phyloP scores from a whole-genome alignment of 2,113 vertebrate genomes.

The Hymenochirus boettgeri region DNA sequence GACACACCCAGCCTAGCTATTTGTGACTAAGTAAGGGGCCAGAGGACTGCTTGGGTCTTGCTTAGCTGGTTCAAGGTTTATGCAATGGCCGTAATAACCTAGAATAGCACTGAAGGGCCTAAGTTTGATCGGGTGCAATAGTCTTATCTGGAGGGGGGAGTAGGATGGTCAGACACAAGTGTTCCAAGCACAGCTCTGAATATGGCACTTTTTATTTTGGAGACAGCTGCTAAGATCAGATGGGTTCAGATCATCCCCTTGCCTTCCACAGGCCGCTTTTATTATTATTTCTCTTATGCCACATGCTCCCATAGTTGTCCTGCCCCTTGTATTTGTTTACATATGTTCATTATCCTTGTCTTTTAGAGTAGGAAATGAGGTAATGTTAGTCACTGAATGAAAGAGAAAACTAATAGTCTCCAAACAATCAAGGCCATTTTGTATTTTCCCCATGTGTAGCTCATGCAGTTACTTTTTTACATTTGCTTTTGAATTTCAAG shows the following conservation, averaged over 20 bases:
- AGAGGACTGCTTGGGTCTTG: slow-evolving; percentile 30
- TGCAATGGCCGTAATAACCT: slow-evolving; percentile 24
- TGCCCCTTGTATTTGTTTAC: slow-evolving; percentile 33
- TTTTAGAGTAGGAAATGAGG: no score
- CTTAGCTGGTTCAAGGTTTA: slow-evolving; percentile 35
- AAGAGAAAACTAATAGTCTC: no score
- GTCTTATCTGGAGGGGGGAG: slow-evolving; percentile 12
- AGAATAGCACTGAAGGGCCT: slow-evolving; percentile 27
- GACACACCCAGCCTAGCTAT: background rate
- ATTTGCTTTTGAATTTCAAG: background rate
- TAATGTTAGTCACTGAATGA: no score
- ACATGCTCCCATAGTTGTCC: slow-evolving; percentile 8
- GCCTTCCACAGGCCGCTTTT: slow-evolving; percentile 15
- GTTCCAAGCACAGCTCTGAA: slow-evolving; percentile 8
- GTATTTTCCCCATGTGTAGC: no score
- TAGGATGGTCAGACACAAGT: slow-evolving; percentile 12
- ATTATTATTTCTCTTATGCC: no score
- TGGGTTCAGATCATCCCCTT: slow-evolving; percentile 7
- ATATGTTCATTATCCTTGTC: slow-evolving; percentile 8
- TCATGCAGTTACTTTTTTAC: no score
- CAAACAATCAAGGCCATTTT: no score
- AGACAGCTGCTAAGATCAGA: slow-evolving; percentile 19
- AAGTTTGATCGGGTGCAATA: slow-evolving; percentile 26
- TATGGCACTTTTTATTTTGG: slow-evolving; percentile 25
- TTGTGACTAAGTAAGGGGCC: slow-evolving; percentile 18